Base-by-base conservation (phyloP, 2,797 vertebrate genomes). In the Sarcoramphus papa region DNA sequence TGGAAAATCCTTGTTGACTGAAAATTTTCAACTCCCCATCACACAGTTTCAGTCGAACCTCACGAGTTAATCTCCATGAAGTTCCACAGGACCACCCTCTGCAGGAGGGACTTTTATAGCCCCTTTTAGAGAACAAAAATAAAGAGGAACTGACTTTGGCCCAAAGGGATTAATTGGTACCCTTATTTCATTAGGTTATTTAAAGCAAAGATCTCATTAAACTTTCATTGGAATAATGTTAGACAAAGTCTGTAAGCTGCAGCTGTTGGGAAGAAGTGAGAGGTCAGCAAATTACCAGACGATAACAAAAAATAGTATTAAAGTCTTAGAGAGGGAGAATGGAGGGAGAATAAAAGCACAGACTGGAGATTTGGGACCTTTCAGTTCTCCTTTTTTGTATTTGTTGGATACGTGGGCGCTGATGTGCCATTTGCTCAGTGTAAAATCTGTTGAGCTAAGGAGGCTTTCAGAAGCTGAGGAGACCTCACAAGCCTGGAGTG, bases 181-280 rank as follows among this genome's bases (percentile, higher is more conserved):
- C 94, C 56, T 96, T 93, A 93, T 96, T 96, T 97, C 95, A 95
- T 95, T 93, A 94, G 95, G 74, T 91, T 95, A 95, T 95, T 97
- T 95, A 93, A 97, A 95, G 95, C 67, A 94, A 95, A 96, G 63
- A 67, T 91, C 94, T 94, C 85, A 96, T 96, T 97, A 96, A 96
- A 92, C 53, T 96, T 97, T 95, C 83, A 92, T 64, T 95, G 93
- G 70, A 94, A 93, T 92, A 93, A 87, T 1, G 37, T 91, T 97
- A 95, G 85, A 92, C 88, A 90, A 91, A 69, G 77, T 95, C 83
- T 92, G 54, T 90, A 86, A 94, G 63, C 92, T 93, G 90, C 94
- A 95, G 96, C 77, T 95, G 92, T 91, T 93, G 80, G 41, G 92
- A 93, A 95, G 85, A 95, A 94, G 59, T 85, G 80, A 96, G 86